A percentile compares a stretch with the other conserved stretches of the same genome.
phyloP scores from a whole-genome alignment of 2,888 invertebrate genomes.

The Ophraella communa region DNA sequence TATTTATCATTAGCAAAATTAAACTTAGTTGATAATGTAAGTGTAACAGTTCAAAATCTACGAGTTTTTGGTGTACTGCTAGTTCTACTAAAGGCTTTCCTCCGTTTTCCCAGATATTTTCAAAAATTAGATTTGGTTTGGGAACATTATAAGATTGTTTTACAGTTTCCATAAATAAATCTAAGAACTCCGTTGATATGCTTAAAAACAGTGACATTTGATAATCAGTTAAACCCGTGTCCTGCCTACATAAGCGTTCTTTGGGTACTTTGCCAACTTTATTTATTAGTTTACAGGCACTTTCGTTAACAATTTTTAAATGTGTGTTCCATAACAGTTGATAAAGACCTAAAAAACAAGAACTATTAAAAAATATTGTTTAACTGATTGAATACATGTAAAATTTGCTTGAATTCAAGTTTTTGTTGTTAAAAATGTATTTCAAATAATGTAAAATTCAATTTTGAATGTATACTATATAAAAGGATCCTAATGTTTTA shows the following conservation, averaged over 20 bases:
- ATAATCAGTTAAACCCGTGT: conserved; percentile 73
- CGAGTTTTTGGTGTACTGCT: conserved; percentile 71
- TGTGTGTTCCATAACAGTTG: conserved; percentile 90
- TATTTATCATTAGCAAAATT: conserved; percentile 79
- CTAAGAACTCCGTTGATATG: conserved; percentile 62
- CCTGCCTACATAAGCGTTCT: conserved; percentile 81
- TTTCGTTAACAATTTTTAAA: conserved; percentile 80
- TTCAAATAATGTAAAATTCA: no score
- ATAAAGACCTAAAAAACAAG: conserved; percentile 62
- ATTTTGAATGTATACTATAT: no score
- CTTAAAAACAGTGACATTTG: conserved; percentile 65
- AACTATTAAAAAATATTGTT: background rate
- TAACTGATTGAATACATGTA: no score
- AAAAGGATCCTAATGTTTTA: background rate
- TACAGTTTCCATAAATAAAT: conserved; percentile 59
- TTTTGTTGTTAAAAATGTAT: no score
- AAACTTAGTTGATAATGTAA: conserved; percentile 82
- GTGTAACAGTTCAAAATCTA: conserved; percentile 77
- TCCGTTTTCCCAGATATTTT: conserved; percentile 72
- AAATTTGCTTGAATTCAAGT: no score
- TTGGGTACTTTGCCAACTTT: conserved; percentile 86
- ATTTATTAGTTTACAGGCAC: conserved; percentile 76
- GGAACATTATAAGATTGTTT: conserved; percentile 52
- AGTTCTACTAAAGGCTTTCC: conserved; percentile 75
- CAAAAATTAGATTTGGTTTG: conserved; percentile 62